Evolutionary conservation across 1,140 invertebrate species (phyloP).

Genomic region (Ganaspis sp.): DNA sequence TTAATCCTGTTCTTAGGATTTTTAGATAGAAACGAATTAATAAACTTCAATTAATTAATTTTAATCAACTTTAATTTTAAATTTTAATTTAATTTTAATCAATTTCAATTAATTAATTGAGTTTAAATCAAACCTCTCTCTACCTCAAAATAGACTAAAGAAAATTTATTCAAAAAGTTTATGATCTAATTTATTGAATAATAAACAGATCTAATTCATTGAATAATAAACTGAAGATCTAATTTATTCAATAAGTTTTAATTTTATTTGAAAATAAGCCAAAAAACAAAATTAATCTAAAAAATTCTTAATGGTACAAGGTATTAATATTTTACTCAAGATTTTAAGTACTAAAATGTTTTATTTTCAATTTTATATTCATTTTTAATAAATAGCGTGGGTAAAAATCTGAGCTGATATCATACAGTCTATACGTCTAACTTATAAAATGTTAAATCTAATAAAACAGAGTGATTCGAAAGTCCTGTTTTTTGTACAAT

Average conservation of each 20-base stretch:
- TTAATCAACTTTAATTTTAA: too few relatives aligned
- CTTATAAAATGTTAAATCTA: background rate
- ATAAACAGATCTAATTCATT: too few relatives aligned
- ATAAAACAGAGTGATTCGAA: background rate
- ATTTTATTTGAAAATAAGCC: too few relatives aligned
- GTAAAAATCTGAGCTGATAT: background rate
- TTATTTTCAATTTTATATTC: constrained; percentile 10
- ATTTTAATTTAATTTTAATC: constrained; percentile 32
- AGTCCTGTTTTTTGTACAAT: constrained; percentile 5
- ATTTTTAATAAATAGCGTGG: constrained; percentile 25
- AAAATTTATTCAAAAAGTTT: too few relatives aligned
- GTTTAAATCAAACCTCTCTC: background rate
- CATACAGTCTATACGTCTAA: background rate
- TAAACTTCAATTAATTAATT: background rate
- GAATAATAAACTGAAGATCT: too few relatives aligned
- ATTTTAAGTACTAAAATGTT: background rate
- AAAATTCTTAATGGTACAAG: too few relatives aligned
- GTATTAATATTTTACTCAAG: background rate
- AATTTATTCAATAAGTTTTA: too few relatives aligned
- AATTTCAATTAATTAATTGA: constrained; percentile 30
- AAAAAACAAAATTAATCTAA: too few relatives aligned
- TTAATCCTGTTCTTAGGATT: constrained; percentile 30
- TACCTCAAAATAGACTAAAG: too few relatives aligned
- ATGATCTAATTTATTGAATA: too few relatives aligned
- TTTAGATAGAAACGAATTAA: constrained; percentile 12